phyloP scores from a whole-genome alignment of 2,113 vertebrate genomes.

The Pelmatolapia mariae region DNA sequence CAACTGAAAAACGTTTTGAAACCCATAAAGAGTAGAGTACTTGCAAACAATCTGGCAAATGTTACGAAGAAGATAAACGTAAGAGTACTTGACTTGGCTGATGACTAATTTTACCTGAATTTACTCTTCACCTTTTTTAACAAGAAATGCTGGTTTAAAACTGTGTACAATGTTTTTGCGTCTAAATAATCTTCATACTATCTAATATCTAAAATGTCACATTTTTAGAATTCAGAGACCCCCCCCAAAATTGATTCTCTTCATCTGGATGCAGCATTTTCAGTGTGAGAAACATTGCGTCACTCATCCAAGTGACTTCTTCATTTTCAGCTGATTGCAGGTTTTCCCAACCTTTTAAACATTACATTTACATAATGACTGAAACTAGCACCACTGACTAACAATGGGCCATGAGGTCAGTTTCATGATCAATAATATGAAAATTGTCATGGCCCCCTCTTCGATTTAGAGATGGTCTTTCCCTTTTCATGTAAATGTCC shows the following conservation, averaged over 20 bases:
- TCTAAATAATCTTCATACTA: not conserved
- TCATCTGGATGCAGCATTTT: not conserved
- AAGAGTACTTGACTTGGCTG: not conserved
- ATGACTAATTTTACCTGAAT: not conserved
- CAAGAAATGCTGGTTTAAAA: not conserved
- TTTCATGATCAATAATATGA: not conserved
- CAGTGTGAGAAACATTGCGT: not conserved
- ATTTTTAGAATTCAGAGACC: not conserved
- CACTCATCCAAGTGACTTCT: not conserved
- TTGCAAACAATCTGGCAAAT: not conserved
- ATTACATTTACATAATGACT: not conserved
- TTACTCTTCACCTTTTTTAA: not conserved
- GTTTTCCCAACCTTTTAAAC: not conserved
- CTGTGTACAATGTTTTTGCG: not conserved
- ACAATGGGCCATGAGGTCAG: not conserved
- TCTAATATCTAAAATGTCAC: not conserved
- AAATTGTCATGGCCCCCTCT: not conserved
- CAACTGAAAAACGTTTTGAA: not conserved
- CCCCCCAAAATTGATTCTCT: not conserved
- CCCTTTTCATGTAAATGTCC: not conserved
- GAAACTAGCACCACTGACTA: not conserved
- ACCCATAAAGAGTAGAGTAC: not conserved
- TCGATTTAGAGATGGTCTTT: not conserved
- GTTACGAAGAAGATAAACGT: not conserved
- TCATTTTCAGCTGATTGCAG: not conserved